Conservation (phyloP, 2,888 invertebrate species). For the Hypomecis punctinalis region DNA sequence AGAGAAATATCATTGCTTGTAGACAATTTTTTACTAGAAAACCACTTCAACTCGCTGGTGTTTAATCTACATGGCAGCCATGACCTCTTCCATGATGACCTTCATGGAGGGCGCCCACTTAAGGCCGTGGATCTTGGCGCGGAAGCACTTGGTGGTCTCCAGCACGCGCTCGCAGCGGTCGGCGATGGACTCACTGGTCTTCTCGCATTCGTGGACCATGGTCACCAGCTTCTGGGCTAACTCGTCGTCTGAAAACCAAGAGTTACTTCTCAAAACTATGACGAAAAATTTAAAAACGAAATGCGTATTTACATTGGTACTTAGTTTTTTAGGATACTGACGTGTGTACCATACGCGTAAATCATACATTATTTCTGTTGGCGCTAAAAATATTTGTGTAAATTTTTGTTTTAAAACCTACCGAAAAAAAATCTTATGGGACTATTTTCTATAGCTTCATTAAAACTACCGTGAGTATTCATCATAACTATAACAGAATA, state of each 20-base stretch:
- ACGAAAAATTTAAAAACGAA: too few relatives aligned
- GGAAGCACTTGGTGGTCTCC: slow-evolving; percentile 74
- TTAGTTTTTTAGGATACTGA: too few relatives aligned
- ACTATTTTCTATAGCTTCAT: too few relatives aligned
- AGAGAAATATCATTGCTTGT: not conserved
- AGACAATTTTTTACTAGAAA: not conserved
- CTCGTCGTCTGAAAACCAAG: slow-evolving; percentile 58
- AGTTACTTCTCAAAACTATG: too few relatives aligned
- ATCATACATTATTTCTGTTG: too few relatives aligned
- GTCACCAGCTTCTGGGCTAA: slow-evolving; percentile 66
- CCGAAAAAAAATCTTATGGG: too few relatives aligned
- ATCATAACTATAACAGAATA: too few relatives aligned
- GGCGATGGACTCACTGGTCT: slow-evolving; percentile 35
- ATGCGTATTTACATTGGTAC: too few relatives aligned
- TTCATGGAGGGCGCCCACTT: slow-evolving; percentile 77
- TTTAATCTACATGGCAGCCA: slow-evolving; percentile 54
- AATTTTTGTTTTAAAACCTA: too few relatives aligned
- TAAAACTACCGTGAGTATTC: too few relatives aligned
- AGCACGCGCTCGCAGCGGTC: slow-evolving; percentile 63
- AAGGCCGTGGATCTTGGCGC: slow-evolving; percentile 68
- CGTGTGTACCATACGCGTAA: too few relatives aligned
- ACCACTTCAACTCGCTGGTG: not conserved
- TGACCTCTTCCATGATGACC: slow-evolving; percentile 65
- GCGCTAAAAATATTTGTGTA: too few relatives aligned
- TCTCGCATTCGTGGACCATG: slow-evolving; percentile 69